These are phyloP conservation scores for Macaca nemestrina DNA, from an alignment of 2,113 vertebrate genomes.

Conservation along the genomic window DNA sequence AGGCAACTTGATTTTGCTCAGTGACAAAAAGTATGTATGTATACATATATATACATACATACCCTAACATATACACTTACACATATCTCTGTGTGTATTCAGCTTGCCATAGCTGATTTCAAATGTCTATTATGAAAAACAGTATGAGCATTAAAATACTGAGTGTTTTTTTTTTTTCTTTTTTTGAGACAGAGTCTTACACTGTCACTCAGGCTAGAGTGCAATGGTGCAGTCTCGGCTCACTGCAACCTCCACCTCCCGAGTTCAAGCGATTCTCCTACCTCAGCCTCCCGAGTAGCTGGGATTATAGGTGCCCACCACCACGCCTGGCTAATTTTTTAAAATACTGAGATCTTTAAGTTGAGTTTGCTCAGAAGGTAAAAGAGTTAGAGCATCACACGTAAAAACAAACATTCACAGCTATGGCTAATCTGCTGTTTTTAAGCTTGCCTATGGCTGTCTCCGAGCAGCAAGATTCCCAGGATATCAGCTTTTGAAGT, in stretches of 20 bases:
- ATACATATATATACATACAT: not conserved
- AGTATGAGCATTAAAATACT: not conserved
- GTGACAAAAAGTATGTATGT: not conserved
- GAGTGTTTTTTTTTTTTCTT: too few species aligned
- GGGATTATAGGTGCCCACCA: too few species aligned
- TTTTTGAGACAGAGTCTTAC: too few species aligned
- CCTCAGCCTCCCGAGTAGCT: too few species aligned
- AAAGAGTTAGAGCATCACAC: not conserved
- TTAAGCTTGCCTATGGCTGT: not conserved
- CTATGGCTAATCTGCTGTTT: not conserved
- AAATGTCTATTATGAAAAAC: not conserved
- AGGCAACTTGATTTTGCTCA: not conserved
- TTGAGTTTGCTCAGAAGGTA: not conserved
- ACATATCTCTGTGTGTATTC: not conserved
- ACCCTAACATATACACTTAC: not conserved
- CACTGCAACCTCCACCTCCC: too few species aligned
- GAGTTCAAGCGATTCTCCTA: too few species aligned
- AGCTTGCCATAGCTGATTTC: not conserved
- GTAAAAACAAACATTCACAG: not conserved
- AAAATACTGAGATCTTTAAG: not conserved
- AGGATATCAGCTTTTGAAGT: not conserved
- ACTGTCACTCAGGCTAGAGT: too few species aligned
- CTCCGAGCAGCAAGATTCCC: not conserved
- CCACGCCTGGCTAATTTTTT: too few species aligned
- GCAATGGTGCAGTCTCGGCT: too few species aligned